Conservation (phyloP, 2,888 invertebrate species). For the Gasteruption jaculator region DNA sequence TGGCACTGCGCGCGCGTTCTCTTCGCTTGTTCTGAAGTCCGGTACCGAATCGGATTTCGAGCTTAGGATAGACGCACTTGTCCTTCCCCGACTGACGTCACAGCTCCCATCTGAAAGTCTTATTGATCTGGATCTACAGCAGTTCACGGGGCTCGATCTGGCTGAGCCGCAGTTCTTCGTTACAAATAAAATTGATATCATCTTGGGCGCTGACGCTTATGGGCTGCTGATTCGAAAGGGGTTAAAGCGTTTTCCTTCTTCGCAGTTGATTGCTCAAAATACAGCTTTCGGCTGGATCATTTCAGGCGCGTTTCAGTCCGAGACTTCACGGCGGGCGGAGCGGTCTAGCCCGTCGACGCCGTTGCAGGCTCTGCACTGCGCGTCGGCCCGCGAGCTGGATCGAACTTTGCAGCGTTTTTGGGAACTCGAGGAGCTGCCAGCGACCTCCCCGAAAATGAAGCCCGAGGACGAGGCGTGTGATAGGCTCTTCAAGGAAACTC, state of each 20-base stretch:
- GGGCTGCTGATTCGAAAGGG: slow-evolving; percentile 14
- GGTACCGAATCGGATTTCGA: slow-evolving; percentile 5
- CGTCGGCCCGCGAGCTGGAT: background rate
- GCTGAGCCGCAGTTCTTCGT: slow-evolving; percentile 13
- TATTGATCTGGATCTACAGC: background rate
- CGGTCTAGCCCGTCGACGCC: too few species aligned
- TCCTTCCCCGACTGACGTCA: slow-evolving; percentile 13
- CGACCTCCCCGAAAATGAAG: background rate
- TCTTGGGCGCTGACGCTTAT: slow-evolving; percentile 19
- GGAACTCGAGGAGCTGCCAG: slow-evolving; percentile 4
- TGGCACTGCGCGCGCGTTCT: slow-evolving; percentile 3
- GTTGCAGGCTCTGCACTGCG: background rate
- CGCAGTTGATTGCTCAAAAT: slow-evolving; percentile 14
- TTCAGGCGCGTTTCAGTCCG: slow-evolving; percentile 8
- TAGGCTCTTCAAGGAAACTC: background rate
- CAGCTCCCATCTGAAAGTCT: slow-evolving; percentile 10
- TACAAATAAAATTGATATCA: slow-evolving; percentile 11
- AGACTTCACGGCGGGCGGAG: slow-evolving; percentile 8
- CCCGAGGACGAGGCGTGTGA: slow-evolving; percentile 3
- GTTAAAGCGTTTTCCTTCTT: background rate
- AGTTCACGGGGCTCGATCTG: background rate
- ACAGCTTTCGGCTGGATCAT: slow-evolving; percentile 20
- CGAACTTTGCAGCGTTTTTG: background rate
- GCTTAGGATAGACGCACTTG: slow-evolving; percentile 9
- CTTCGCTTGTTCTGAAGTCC: slow-evolving; percentile 8